Conservation (phyloP, 2,113 vertebrate species). For the Trinectes maculatus region DNA sequence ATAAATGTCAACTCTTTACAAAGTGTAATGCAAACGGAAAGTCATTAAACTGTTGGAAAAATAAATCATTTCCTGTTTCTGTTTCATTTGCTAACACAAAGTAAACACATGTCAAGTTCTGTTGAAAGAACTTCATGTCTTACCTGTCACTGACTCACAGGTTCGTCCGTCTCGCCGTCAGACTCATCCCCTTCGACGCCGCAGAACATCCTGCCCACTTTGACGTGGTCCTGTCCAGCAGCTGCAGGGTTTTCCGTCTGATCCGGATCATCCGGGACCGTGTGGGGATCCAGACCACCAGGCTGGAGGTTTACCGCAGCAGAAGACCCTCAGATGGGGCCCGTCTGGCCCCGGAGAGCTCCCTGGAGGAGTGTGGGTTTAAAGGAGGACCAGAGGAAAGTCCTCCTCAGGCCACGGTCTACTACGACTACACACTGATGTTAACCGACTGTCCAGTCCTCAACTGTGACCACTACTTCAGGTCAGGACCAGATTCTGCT, state of each 20-base stretch:
- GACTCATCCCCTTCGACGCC: constrained; percentile 30
- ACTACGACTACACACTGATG: constrained; percentile 50
- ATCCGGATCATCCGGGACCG: constrained; percentile 29
- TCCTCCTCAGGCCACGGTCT: constrained; percentile 23
- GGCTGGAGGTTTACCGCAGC: constrained; percentile 45
- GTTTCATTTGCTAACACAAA: too few relatives aligned
- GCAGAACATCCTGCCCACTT: constrained; percentile 29
- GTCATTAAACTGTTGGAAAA: too few relatives aligned
- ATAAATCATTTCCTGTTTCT: too few relatives aligned
- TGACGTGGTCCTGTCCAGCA: constrained; percentile 27
- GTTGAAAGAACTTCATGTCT: not conserved
- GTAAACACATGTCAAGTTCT: too few relatives aligned
- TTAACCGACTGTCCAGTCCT: constrained; percentile 50
- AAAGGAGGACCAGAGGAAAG: constrained; percentile 32
- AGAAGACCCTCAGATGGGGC: constrained; percentile 14
- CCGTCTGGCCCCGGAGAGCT: constrained; percentile 5
- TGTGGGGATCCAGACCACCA: constrained; percentile 34
- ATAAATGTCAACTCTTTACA: too few relatives aligned
- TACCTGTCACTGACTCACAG: not conserved
- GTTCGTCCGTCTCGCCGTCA: constrained; percentile 42
- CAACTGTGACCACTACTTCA: constrained; percentile 59
- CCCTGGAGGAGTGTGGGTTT: constrained; percentile 50
- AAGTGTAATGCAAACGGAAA: too few relatives aligned
- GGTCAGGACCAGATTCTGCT: not conserved
- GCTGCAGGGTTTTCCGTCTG: constrained; percentile 38